Evolutionary conservation across 2,797 vertebrate species (phyloP).

Genomic region (Alfaro cultratus): DNA sequence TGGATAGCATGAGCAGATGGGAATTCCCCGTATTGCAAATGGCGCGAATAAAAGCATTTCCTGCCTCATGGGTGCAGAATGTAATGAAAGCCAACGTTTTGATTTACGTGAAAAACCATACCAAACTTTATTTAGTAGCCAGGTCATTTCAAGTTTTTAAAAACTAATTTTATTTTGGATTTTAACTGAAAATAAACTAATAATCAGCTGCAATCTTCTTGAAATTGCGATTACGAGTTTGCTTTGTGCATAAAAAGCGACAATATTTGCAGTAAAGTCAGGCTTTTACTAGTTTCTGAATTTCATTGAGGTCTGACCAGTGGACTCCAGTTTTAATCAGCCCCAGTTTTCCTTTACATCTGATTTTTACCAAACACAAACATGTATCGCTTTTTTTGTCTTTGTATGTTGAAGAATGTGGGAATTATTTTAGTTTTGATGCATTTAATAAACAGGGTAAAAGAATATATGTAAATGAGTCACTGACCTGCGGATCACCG

Average conservation of each 20-base stretch:
- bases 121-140: background rate
- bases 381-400: background rate
- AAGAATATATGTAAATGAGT: background rate
- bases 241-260: background rate
- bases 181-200: background rate
- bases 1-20: slow-evolving; percentile 49
- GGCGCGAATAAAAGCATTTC: slow-evolving; percentile 49
- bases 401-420: background rate
- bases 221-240: background rate
- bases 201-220: background rate
- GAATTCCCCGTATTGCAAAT: slow-evolving; percentile 55
- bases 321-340: background rate
- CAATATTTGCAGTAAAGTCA: background rate
- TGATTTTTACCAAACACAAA: background rate
- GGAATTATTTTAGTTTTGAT: background rate
- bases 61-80: slow-evolving; percentile 32
- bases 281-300: background rate
- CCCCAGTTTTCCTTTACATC: background rate
- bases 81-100: slow-evolving; percentile 23
- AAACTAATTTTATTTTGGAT: background rate
- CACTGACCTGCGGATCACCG: background rate
- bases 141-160: background rate
- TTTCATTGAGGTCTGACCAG: background rate
- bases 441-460: background rate
- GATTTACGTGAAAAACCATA: slow-evolving; percentile 6